These are phyloP conservation scores for Heteromurus nitidus DNA, from an alignment of 2,888 invertebrate species.

Conservation along the genomic window DNA sequence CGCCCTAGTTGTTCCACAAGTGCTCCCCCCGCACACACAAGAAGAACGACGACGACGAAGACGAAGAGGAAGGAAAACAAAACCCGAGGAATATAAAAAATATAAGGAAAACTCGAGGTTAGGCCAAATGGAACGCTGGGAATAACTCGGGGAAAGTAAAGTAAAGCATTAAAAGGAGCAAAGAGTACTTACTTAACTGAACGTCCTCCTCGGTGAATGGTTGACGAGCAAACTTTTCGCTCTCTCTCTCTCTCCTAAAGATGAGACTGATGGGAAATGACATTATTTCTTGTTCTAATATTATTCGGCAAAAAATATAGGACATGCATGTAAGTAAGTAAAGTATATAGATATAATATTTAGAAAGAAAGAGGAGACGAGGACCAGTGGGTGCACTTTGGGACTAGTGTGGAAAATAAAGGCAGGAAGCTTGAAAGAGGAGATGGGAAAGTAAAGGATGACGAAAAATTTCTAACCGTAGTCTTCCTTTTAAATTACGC, in stretches of 20 bases:
- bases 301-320: not conserved
- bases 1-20: slow-evolving; percentile 13
- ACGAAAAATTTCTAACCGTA: no score
- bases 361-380: no score
- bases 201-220: slow-evolving; percentile 22
- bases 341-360: no score
- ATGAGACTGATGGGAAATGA: slow-evolving; percentile 60
- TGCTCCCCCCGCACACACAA: no score
- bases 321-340: no score
- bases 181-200: slow-evolving; percentile 21
- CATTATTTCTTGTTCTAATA: slow-evolving; percentile 51
- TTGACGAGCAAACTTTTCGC: slow-evolving; percentile 55
- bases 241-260: no score
- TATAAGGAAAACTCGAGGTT: not conserved
- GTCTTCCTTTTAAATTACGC: no score
- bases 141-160: slow-evolving; percentile 22
- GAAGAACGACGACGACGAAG: no score
- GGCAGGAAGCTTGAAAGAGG: no score
- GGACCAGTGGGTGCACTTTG: no score
- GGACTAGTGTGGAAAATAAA: no score
- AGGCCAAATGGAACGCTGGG: slow-evolving; percentile 11
- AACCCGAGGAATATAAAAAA: not conserved
- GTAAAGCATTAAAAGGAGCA: slow-evolving; percentile 9
- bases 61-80: not conserved
- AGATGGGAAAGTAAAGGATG: no score